Conservation (phyloP, 2,888 invertebrate species). For the Lagria hirta region DNA sequence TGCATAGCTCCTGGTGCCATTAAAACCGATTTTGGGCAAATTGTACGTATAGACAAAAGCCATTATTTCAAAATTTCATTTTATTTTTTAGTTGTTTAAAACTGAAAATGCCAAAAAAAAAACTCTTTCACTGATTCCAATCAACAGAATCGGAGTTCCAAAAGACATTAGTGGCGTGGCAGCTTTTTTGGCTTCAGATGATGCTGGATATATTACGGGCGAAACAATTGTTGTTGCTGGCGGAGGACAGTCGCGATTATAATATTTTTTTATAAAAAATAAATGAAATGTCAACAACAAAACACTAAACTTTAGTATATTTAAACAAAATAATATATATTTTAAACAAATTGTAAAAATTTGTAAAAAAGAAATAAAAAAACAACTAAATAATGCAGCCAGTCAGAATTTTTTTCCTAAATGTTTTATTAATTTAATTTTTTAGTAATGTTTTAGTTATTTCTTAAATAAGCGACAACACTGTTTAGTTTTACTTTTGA, state of each 20-base stretch:
- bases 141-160: slow-evolving; percentile 60
- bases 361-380: too few species aligned
- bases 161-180: slow-evolving; percentile 65
- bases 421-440: too few species aligned
- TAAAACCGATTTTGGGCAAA: slow-evolving; percentile 72
- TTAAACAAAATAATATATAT: too few species aligned
- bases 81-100: slow-evolving; percentile 7
- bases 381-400: too few species aligned
- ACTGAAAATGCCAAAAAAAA: slow-evolving; percentile 48
- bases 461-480: too few species aligned
- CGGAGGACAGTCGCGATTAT: slow-evolving; percentile 63
- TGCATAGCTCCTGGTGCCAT: slow-evolving; percentile 90
- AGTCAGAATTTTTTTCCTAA: too few species aligned
- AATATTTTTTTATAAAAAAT: slow-evolving; percentile 38
- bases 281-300: too few species aligned
- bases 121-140: slow-evolving; percentile 51
- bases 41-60: background rate
- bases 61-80: background rate
- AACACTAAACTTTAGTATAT: too few species aligned
- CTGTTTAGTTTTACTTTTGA: too few species aligned
- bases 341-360: too few species aligned
- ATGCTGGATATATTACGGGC: slow-evolving; percentile 73
- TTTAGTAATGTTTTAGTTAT: too few species aligned
- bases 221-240: slow-evolving; percentile 68
- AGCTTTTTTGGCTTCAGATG: slow-evolving; percentile 69